Percentiles rank a stretch among this genome's conserved stretches.
Conservation (phyloP, 2,888 invertebrate species). For the Pandemis cinnamomeana region DNA sequence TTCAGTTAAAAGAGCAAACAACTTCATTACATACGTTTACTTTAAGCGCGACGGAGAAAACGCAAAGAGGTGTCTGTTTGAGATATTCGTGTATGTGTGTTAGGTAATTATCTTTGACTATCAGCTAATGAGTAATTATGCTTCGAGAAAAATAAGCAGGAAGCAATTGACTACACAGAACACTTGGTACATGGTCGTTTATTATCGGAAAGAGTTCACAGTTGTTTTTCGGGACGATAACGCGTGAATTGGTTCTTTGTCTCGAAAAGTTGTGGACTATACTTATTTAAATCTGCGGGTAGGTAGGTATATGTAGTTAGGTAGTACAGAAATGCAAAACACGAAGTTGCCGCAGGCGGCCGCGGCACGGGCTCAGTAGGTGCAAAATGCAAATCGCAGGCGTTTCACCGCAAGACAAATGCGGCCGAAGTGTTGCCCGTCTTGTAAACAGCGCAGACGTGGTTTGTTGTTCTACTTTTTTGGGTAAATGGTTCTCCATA, state of each 20-base stretch:
- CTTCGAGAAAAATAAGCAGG: conserved; percentile 49
- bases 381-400: conserved; percentile 76
- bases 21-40: conserved; percentile 46
- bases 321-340: conserved; percentile 67
- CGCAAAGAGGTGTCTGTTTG: conserved; percentile 59
- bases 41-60: conserved; percentile 57
- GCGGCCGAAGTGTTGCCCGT: conserved; percentile 75
- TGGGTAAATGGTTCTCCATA: conserved; percentile 80
- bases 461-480: conserved; percentile 83
- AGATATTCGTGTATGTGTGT: conserved; percentile 56
- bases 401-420: conserved; percentile 80
- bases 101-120: conserved; percentile 56
- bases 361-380: conserved; percentile 59
- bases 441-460: conserved; percentile 79
- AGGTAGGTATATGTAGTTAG: conserved; percentile 45
- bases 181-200: conserved; percentile 47
- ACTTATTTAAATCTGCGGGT: conserved; percentile 40
- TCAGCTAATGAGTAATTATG: conserved; percentile 58
- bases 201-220: conserved; percentile 50
- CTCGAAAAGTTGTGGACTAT: conserved; percentile 25
- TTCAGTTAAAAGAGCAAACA: conserved; percentile 65
- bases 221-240: conserved; percentile 47
- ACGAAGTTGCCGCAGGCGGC: conserved; percentile 50
- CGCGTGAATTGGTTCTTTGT: conserved; percentile 40
- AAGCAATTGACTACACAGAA: conserved; percentile 50